These are phyloP conservation scores for Nomia melanderi DNA, from an alignment of 1,140 invertebrate species.

Conservation along the genomic window DNA sequence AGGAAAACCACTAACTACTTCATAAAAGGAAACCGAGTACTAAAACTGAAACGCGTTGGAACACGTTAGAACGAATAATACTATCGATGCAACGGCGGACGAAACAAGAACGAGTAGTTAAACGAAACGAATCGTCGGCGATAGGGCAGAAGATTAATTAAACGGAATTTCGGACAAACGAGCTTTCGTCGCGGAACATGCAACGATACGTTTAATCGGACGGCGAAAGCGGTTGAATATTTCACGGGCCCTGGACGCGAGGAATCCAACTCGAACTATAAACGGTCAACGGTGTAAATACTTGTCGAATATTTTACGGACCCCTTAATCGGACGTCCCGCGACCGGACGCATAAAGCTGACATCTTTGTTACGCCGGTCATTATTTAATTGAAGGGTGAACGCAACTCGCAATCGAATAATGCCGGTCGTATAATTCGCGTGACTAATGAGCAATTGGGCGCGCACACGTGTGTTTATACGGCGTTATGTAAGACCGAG, in stretches of 20 bases:
- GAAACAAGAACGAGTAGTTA: neutral
- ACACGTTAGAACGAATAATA: neutral
- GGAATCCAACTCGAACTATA: neutral
- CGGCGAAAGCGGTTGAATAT: conserved; percentile 5
- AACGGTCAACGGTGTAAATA: neutral
- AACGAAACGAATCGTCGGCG: neutral
- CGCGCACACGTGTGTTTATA: conserved; percentile 9
- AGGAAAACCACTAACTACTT: too few relatives aligned
- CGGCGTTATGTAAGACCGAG: conserved; percentile 15
- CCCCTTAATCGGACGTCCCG: neutral
- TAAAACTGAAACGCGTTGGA: too few relatives aligned
- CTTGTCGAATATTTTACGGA: conserved; percentile 3
- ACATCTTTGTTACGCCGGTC: conserved; percentile 19
- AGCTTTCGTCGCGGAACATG: neutral
- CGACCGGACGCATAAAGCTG: neutral
- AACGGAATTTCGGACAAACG: neutral
- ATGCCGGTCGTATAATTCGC: conserved; percentile 4
- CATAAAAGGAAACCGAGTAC: too few relatives aligned
- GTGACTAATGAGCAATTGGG: conserved; percentile 27
- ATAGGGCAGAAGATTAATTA: neutral
- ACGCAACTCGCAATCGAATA: neutral
- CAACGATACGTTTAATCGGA: neutral
- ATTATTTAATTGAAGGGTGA: conserved; percentile 20
- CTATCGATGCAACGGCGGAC: neutral
- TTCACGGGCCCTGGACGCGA: neutral